Evolutionary conservation across 2,888 invertebrate genomes (phyloP), one percentile per base, ranked within the genome.

Genomic region (Stratiomys singularior): DNA sequence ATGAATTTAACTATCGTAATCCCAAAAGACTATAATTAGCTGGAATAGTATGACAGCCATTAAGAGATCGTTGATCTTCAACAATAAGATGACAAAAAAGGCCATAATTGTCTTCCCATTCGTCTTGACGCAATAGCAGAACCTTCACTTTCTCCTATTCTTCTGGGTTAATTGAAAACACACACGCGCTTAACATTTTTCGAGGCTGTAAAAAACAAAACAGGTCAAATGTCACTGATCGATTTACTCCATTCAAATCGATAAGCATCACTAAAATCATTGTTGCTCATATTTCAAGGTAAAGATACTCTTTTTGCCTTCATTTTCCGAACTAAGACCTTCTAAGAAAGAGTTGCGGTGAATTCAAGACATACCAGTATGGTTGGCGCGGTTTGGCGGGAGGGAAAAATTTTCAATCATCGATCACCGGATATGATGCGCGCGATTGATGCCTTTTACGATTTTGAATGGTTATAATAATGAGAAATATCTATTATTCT

Each of bases 151-250:
- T 74, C 74, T 28, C 74, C 60, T 7, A 58, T 47, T 69, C 58
- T 37, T 37, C 13, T 4, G 1, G 1, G 60, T 25, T 74, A 74
- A 74, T 74, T 74, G 74, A 74, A 74, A 74, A 74, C 15, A 13
- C 37, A 58, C 44, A 74, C 58, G 69, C 47, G 69, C 9, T 69
- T 25, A 21, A 25, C 25, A 37, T 37, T 37, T 3, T 37, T 21
- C 66, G 52, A 5, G 30, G 28, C 18, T 25, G 64, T 37, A 28
- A 44, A 21, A 23, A 3, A 74, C 58, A 74, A 74, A 74, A 74
- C 74, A 58, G 74, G 74, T 74, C 74, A 74, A 60, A 74, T 74
- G 74, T 74, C 74, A 74, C 58, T 74, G 60, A 58, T 74, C 74
- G 74, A 74, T 74, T 74, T 60, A 58, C 60, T 44, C 44, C 74